These are phyloP conservation scores for Andrena hattorfiana DNA, from an alignment of 2,888 invertebrate genomes.

Conservation along the genomic window DNA sequence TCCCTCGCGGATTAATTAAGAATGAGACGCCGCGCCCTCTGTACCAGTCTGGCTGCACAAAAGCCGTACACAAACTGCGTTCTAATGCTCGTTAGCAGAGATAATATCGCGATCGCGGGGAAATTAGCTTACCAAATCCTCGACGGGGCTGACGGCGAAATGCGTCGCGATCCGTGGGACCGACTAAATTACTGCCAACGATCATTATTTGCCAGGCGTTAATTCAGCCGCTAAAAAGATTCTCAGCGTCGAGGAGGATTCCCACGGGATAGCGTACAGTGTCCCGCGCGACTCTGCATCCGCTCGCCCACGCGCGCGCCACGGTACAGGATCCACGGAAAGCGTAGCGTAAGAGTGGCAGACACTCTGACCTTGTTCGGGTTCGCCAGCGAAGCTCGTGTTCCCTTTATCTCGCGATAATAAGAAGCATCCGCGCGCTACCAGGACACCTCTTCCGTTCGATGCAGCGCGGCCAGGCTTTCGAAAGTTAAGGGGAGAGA, in stretches of 20 bases:
- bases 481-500: neutral
- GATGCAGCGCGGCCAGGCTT: neutral
- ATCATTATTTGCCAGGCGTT: constrained; percentile 64
- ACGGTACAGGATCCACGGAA: neutral
- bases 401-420: constrained; percentile 42
- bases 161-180: constrained; percentile 65
- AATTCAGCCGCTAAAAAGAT: constrained; percentile 69
- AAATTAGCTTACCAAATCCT: constrained; percentile 67
- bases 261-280: constrained; percentile 64
- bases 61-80: constrained; percentile 15
- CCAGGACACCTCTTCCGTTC: constrained; percentile 6
- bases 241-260: constrained; percentile 61
- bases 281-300: constrained; percentile 51
- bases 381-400: constrained; percentile 24
- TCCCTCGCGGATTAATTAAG: constrained; percentile 3
- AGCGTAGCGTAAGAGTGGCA: constrained; percentile 29
- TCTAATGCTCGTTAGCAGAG: constrained; percentile 55
- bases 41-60: neutral
- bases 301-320: constrained; percentile 47
- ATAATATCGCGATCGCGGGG: constrained; percentile 51
- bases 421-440: constrained; percentile 31
- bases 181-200: constrained; percentile 68
- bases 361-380: constrained; percentile 40
- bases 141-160: constrained; percentile 45
- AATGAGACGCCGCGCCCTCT: neutral